Base-by-base conservation (phyloP, 1,140 invertebrate species). In the Alviniconcha marisindica region DNA sequence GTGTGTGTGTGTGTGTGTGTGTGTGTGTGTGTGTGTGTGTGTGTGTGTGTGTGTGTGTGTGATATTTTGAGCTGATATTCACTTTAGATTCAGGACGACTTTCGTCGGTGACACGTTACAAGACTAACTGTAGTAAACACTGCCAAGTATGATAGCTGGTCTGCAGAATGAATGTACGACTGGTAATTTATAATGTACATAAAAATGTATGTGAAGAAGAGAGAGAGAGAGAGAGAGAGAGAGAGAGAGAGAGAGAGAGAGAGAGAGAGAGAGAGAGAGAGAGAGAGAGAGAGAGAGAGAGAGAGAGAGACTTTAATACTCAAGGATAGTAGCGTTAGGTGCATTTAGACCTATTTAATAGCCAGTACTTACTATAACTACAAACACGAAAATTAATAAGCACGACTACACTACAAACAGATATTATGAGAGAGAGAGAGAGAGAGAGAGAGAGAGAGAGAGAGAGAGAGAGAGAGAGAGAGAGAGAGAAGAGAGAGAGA, bases 401-500 rank as follows among this genome's bases (percentile, higher is more conserved):
- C 21, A 78, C 5, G 73, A 74, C 10, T 7, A 48, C 40, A 78
- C 36, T 21, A 2, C 54, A 42, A 24, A 44, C 31, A 7, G 1
- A 7, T 36, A 51, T n/a, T 14, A 21, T 7, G 44, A 66, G 63
- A 66, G 0, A 33, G 63, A 33, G 7, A 33, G 31, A 28, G 2
- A 60, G 48, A 28, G 80, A 77, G n/a, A 56, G 56, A 71, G 74
- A 80, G 28, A 66, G 4, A 33, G 31, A 66, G 63, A 66, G 5
- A 63, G 71, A 56, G 54, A 51, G 15, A 54, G 21, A 38, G 44
- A 31, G 3, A 38, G 71, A 36, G 28, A 28, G 36, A 40, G 42
- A 77, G 76, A 56, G 42, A 33, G 56, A 66, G 42, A 71, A 71
- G 63, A 79, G 56, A 24, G 36, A 48, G 18, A 69, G 28, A 42